A percentile compares a stretch with the other conserved stretches of the same genome.
Evolutionary conservation across 2,113 vertebrate genomes (phyloP).

Genomic region (Baryphthengus martii): DNA sequence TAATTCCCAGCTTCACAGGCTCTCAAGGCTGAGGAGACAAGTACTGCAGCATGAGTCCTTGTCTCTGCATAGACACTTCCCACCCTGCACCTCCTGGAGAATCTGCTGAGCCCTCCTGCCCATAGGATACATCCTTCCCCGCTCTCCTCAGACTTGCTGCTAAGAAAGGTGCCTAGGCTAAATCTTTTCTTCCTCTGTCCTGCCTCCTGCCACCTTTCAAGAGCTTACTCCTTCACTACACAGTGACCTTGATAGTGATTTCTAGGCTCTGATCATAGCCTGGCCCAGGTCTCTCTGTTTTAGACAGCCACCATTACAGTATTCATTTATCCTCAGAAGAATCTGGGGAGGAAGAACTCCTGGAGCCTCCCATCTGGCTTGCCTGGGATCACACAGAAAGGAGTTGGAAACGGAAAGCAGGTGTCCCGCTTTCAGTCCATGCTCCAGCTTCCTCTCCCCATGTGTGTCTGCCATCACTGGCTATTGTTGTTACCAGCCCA

Average conservation of each 20-base stretch:
- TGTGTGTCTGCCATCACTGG: not conserved
- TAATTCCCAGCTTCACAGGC: constrained; percentile 32
- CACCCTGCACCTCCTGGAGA: not conserved
- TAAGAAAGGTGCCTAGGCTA: not conserved
- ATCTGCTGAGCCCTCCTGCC: not conserved
- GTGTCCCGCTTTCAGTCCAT: not conserved
- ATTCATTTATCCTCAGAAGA: not conserved
- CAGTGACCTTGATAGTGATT: not conserved
- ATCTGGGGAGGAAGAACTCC: not conserved
- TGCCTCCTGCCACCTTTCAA: not conserved
- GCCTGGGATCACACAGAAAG: not conserved
- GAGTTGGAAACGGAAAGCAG: not conserved
- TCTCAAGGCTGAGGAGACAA: not conserved
- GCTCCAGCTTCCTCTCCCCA: not conserved
- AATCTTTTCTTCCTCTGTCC: not conserved
- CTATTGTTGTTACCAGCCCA: not conserved
- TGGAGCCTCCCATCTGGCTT: not conserved
- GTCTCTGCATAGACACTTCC: not conserved
- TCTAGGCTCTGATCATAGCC: not conserved
- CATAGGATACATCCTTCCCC: not conserved
- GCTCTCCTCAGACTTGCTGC: not conserved
- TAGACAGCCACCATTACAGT: not conserved
- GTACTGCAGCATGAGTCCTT: not conserved
- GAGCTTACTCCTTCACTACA: not conserved
- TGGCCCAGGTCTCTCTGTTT: not conserved